Evolutionary conservation across 2,113 vertebrate species (phyloP), one percentile per base, ranked within the genome.

Genomic region (Nibea albiflora): DNA sequence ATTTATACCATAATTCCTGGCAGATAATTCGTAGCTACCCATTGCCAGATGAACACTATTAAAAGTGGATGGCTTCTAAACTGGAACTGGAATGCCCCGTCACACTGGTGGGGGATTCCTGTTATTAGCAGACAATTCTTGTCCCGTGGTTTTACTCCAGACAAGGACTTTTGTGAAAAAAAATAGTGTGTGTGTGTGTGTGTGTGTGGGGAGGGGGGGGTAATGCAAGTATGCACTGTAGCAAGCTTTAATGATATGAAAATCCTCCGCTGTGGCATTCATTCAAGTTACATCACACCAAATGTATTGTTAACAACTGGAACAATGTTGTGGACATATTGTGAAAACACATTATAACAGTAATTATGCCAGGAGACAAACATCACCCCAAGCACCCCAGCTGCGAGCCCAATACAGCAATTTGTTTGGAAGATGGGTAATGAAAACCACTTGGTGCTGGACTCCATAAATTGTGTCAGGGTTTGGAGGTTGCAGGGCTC

Each of bases 401-500:
- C 96, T 97, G 95, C 87, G 92, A 91, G 92, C 93, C 91, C 92
- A 94, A 92, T 86, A 83, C 92, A 92, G 92, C 94, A 93, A 96
- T 98, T 96, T 96, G 96, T 97, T 96, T 95, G 89, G 91, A 95
- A 95, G 94, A 96, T 94, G 94, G 93, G 93, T 96, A 97, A 98
- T 96, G 94, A 95, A 94, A 97, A 98, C 95, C 97, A 96, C 94
- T 97, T 96, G 96, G 92, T 91, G 88, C 91, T 89, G 87, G 93
- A 96, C 95, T 96, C 95, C 94, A 96, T 96, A 94, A 95, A 92
- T 92, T 88, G 31, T 86, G 71, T 69, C 73, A 68, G 58, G 76
- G 75, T 56, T 88, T 80, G 71, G 76, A 86, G 81, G 81, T 69
- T 87, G 73, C 92, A 86, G 91, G 90, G 90, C 92, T 94, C 62